Percentiles rank a stretch among this genome's conserved stretches.
phyloP scores from a whole-genome alignment of 2,888 invertebrate species.

The Aphodius granarius region DNA sequence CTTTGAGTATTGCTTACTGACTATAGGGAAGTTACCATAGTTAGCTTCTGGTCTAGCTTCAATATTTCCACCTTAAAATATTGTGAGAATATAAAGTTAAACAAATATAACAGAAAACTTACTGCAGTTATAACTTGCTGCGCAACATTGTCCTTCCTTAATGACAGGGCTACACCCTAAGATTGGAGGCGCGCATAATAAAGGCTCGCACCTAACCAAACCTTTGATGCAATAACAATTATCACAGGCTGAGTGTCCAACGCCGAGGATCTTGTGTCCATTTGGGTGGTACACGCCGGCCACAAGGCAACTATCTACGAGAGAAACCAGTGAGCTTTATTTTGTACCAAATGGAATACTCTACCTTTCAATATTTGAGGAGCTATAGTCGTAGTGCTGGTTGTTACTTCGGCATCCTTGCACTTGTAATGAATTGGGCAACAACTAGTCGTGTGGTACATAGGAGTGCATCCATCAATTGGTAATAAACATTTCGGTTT shows the following conservation, averaged over 20 bases:
- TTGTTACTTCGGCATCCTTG: slow-evolving; percentile 42
- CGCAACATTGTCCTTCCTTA: slow-evolving; percentile 79
- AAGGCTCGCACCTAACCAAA: slow-evolving; percentile 70
- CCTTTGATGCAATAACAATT: slow-evolving; percentile 82
- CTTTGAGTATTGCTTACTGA: slow-evolving; percentile 59
- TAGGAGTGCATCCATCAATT: slow-evolving; percentile 69
- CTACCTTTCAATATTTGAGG: slow-evolving; percentile 26
- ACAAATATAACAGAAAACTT: slow-evolving; percentile 56
- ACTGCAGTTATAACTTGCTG: slow-evolving; percentile 81
- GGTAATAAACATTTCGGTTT: slow-evolving; percentile 78
- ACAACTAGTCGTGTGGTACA: slow-evolving; percentile 65
- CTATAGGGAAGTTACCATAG: slow-evolving; percentile 56
- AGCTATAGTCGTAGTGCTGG: slow-evolving; percentile 40
- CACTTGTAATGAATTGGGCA: slow-evolving; percentile 84
- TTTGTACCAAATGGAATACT: background rate
- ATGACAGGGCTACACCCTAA: slow-evolving; percentile 77
- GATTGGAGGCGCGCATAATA: slow-evolving; percentile 74
- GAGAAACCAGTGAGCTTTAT: background rate
- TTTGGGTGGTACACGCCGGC: slow-evolving; percentile 65
- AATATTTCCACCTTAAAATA: slow-evolving; percentile 56
- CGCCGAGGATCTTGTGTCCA: slow-evolving; percentile 69
- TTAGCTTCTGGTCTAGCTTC: slow-evolving; percentile 58
- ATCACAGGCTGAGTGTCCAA: slow-evolving; percentile 66
- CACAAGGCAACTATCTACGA: slow-evolving; percentile 63
- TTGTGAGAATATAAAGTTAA: slow-evolving; percentile 9